A percentile compares a stretch with the other conserved stretches of the same genome.
These are phyloP conservation scores for Dendronephthya gigantea DNA, from an alignment of 64 coral and sea anemone genomes.

Conservation along the genomic window DNA sequence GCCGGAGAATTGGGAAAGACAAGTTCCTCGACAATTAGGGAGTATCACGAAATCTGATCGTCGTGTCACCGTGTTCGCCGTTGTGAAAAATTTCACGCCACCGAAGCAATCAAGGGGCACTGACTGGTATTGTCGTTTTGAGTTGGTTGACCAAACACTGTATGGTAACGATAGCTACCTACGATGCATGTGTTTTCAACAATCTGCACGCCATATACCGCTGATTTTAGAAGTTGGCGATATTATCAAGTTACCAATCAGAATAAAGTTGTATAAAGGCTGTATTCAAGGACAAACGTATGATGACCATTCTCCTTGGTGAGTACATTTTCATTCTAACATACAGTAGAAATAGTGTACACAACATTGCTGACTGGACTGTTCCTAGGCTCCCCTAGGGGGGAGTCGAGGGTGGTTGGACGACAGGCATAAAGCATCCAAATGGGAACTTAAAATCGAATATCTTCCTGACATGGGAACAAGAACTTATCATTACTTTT, in stretches of 20 bases:
- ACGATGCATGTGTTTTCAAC: not conserved
- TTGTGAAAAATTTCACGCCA: not conserved
- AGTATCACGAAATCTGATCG: not conserved
- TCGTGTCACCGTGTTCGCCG: not conserved
- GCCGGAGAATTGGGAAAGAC: not conserved
- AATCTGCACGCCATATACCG: not conserved
- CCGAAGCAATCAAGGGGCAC: not conserved
- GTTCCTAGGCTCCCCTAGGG: too few species aligned
- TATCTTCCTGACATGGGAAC: too few species aligned
- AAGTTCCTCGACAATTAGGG: not conserved
- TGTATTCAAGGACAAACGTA: not conserved
- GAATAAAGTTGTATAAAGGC: not conserved
- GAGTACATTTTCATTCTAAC: not conserved
- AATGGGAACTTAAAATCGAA: too few species aligned
- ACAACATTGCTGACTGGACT: too few species aligned
- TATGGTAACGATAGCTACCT: not conserved
- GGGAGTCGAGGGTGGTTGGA: too few species aligned
- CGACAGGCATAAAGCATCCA: too few species aligned
- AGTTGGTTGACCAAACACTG: not conserved
- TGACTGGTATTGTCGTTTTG: not conserved
- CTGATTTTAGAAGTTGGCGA: not conserved
- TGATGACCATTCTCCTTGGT: not conserved
- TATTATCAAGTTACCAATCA: not conserved
- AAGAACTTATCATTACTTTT: too few species aligned
- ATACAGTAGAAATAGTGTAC: too few species aligned